phyloP scores from a whole-genome alignment of 1,140 invertebrate genomes.

The Platyscapa corneri region DNA sequence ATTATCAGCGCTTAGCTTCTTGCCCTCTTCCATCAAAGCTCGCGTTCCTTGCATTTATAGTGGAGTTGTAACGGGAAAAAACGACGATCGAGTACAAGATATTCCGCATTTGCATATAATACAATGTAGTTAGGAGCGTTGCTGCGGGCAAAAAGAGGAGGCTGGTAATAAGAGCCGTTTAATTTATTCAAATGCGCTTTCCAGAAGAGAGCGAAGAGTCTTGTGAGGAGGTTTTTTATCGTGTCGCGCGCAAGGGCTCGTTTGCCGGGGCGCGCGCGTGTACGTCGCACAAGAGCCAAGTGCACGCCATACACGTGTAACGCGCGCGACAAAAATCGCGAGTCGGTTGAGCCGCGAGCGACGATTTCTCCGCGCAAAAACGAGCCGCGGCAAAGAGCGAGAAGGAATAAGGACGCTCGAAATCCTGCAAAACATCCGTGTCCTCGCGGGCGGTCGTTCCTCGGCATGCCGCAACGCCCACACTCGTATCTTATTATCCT shows the following conservation, averaged over 20 bases:
- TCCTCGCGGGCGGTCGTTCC: slow-evolving; percentile 15
- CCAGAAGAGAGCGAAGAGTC: background rate
- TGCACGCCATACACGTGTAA: background rate
- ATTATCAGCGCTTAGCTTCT: background rate
- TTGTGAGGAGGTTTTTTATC: background rate
- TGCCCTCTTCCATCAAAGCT: background rate
- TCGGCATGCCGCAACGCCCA: slow-evolving; percentile 8
- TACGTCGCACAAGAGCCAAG: background rate
- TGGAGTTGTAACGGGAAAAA: background rate
- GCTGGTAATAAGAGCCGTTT: background rate
- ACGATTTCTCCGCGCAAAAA: background rate
- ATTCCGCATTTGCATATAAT: slow-evolving; percentile 12
- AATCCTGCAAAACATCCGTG: background rate
- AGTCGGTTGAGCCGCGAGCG: background rate
- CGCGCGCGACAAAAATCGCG: background rate
- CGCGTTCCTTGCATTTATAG: background rate
- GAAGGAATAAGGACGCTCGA: background rate
- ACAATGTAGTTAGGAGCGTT: background rate
- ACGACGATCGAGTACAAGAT: background rate
- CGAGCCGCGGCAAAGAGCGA: background rate
- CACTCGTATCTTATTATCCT: slow-evolving; percentile 32
- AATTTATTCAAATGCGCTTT: background rate
- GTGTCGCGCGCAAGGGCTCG: background rate
- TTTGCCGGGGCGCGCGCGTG: background rate
- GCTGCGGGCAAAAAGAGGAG: background rate